Evolutionary conservation across 37 sponge, comb jelly and placozoan species (phyloP), one percentile per base, ranked within the genome.

Genomic region (Crambe crambe): DNA sequence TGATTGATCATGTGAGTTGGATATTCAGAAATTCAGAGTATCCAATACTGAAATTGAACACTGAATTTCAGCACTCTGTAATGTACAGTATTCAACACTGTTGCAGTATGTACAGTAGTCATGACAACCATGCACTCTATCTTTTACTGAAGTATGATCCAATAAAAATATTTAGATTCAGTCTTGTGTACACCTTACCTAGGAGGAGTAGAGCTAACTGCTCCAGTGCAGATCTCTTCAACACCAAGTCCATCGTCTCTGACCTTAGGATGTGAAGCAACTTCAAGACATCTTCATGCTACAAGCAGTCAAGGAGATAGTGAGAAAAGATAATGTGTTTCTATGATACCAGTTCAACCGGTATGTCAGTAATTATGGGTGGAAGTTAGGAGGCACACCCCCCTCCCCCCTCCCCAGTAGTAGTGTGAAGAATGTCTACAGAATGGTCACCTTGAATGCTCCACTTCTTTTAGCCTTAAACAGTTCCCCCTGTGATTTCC

Each of bases 211-310:
- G 67, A 34, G 78, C 65, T 38, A 89, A 38, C 58, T 93, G 93
- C 25, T 93, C 87, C 23, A 93, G 57, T 21, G 93, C 91, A 44
- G 87, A 77, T 22, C 38, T 81, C 69, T 76, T 89, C 25, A 93
- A 44, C 20, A 68, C 27, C 0, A 34, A 37, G 27, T 93, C 93
- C 74, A 89, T 22, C 0, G 66, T 65, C 22, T 67, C 5, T 31
- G 93, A 89, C 37, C 66, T 77, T 27, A 89, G 18, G 43, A 93
- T 79, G 37, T 78, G 56, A 20, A 82, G 54, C 68, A 93, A 68
- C 59, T 89, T 78, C 23, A 42, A 10, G 20, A 93, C 76, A 57
- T 82, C 83, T n/a, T 82, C 86, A 15, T 37, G 57, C 85, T 91
- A 68, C 30, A 75, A 9, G 72, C 15, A 51, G 54, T 15, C 15